Percentiles rank a stretch among this genome's conserved stretches.
These are phyloP conservation scores for Pluvianellus socialis DNA, from an alignment of 2,113 vertebrate genomes.

Conservation along the genomic window DNA sequence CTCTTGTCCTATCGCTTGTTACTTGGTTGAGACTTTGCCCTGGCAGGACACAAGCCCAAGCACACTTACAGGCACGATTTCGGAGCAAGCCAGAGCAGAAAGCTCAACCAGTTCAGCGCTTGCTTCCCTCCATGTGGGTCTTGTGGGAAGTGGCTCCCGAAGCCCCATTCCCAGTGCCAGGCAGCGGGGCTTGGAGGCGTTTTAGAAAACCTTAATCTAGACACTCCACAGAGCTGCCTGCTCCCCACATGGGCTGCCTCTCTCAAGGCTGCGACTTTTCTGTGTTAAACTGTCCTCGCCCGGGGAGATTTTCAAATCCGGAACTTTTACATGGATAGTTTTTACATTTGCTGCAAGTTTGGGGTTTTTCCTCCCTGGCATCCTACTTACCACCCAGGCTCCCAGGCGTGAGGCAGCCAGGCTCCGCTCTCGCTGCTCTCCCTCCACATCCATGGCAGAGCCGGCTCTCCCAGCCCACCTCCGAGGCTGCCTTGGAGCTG, in stretches of 20 bases:
- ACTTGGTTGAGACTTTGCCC: no score
- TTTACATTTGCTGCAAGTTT: not conserved
- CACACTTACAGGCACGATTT: not conserved
- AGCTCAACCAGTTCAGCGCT: fast-evolving
- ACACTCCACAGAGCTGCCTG: fast-evolving
- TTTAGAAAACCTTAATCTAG: not conserved
- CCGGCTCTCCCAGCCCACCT: not conserved
- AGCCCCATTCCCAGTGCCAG: not conserved
- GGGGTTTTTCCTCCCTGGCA: not conserved
- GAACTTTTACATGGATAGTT: not conserved
- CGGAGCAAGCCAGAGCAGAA: not conserved
- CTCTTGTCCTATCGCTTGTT: no score
- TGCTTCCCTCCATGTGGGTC: not conserved
- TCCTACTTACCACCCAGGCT: not conserved
- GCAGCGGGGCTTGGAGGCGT: not conserved
- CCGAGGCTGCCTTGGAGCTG: not conserved
- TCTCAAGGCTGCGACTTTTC: not conserved
- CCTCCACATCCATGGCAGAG: not conserved
- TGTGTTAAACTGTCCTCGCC: not conserved
- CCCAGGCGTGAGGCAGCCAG: fast-evolving
- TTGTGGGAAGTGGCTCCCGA: not conserved
- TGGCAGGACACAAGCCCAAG: not conserved
- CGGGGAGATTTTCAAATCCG: not conserved
- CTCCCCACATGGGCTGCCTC: not conserved
- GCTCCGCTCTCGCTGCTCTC: not conserved